Percentiles rank a stretch among this genome's conserved stretches.
Evolutionary conservation across 2,797 vertebrate species (phyloP).

Genomic region (Pantherophis alleghaniensis): DNA sequence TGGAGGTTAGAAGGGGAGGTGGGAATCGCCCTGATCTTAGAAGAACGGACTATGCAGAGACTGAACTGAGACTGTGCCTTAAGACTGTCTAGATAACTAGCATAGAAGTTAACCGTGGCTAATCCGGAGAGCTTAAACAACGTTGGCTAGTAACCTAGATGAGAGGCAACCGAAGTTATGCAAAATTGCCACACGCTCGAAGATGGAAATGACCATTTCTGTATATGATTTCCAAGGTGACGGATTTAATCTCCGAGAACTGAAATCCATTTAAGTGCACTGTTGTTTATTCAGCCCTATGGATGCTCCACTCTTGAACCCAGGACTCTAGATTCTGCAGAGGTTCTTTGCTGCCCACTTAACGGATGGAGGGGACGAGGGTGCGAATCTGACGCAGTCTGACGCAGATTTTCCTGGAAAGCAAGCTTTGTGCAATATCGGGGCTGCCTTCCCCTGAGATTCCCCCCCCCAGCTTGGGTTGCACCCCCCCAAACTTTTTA

Average conservation of each 20-base stretch:
- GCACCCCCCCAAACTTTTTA: neutral
- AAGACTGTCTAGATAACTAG: neutral
- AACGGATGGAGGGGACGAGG: neutral
- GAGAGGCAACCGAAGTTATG: neutral
- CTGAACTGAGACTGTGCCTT: neutral
- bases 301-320: neutral
- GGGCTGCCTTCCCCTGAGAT: neutral
- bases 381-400: neutral
- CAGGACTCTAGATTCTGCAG: neutral
- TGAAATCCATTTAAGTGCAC: neutral
- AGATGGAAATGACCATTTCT: no score
- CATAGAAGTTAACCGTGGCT: neutral
- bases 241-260: neutral
- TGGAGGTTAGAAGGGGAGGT: neutral
- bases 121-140: neutral
- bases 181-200: no score
- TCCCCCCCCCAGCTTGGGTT: rapidly evolving
- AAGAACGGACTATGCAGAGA: neutral
- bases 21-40: rapidly evolving
- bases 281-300: neutral
- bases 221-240: neutral
- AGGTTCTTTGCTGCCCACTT: neutral
- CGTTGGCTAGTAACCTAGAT: neutral
- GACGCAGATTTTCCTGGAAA: neutral
- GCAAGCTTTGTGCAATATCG: neutral